Conservation (phyloP, 2,113 vertebrate species). For the Leucosticte australis region DNA sequence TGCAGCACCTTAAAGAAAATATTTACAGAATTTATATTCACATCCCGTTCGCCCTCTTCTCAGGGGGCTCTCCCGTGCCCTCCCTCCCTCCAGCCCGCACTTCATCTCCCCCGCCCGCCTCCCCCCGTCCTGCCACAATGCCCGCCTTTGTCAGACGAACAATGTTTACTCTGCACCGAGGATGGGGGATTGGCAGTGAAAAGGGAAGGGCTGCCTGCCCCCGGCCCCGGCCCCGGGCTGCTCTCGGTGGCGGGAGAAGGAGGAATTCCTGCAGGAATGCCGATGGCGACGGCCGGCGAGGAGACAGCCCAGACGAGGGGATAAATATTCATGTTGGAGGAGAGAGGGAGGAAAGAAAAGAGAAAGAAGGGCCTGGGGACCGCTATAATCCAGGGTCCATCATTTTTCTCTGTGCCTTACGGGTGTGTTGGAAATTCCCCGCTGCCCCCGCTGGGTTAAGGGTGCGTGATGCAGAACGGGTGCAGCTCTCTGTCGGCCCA, state of each 20-base stretch:
- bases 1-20: slow-evolving; percentile 65
- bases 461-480: slow-evolving; percentile 7
- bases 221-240: neutral
- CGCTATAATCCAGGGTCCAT: neutral
- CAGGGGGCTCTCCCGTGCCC: slow-evolving; percentile 2
- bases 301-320: neutral
- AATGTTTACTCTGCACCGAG: slow-evolving; percentile 51
- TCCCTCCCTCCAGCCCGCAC: neutral
- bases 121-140: slow-evolving; percentile 40
- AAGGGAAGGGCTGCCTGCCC: slow-evolving; percentile 1
- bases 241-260: neutral
- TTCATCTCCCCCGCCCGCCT: neutral
- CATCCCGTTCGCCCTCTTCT: slow-evolving; percentile 46
- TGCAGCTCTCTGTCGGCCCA: neutral
- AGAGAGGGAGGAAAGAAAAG: neutral
- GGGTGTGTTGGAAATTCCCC: neutral
- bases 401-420: neutral
- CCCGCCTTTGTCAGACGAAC: slow-evolving; percentile 51
- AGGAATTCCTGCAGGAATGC: slow-evolving; percentile 49
- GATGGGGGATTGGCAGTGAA: slow-evolving; percentile 29
- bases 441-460: neutral
- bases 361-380: neutral
- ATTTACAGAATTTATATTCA: slow-evolving; percentile 70
- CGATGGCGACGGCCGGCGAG: neutral
- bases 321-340: slow-evolving; percentile 49